Conservation (phyloP, 2,113 vertebrate species). For the Mormoops blainvillei region DNA sequence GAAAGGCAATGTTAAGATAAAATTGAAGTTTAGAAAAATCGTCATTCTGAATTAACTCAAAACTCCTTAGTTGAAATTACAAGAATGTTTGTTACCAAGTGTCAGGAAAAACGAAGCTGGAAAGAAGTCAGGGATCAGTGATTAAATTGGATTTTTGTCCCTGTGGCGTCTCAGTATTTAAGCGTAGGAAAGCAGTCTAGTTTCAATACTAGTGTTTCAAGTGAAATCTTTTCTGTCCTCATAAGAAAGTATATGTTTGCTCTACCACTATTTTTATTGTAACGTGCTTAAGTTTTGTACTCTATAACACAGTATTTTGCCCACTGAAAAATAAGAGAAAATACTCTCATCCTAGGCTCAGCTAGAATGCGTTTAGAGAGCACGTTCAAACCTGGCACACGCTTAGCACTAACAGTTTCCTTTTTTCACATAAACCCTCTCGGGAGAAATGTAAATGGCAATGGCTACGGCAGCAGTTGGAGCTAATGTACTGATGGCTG, state of each 20-base stretch:
- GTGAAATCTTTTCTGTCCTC: background rate
- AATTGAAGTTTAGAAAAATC: background rate
- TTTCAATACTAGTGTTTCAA: slow-evolving; percentile 13
- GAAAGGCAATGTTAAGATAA: background rate
- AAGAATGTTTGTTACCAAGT: background rate
- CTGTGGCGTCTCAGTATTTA: background rate
- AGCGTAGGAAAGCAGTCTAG: background rate
- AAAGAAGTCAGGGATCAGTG: background rate
- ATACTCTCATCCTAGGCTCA: slow-evolving; percentile 20
- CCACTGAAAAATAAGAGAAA: slow-evolving; percentile 38
- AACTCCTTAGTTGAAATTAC: background rate
- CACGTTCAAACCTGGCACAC: slow-evolving; percentile 31
- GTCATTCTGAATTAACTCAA: background rate
- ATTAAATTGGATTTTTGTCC: background rate
- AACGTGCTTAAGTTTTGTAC: background rate
- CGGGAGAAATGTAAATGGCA: background rate
- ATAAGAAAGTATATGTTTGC: background rate
- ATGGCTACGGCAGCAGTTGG: slow-evolving; percentile 10
- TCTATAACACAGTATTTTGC: background rate
- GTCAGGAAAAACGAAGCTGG: background rate
- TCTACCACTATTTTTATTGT: background rate
- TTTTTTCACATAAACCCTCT: slow-evolving; percentile 9
- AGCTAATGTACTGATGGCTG: slow-evolving; percentile 28
- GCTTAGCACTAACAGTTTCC: slow-evolving; percentile 24
- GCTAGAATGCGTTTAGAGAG: slow-evolving; percentile 2